These are phyloP conservation scores for Chaetorhynchus papuensis DNA, from an alignment of 2,113 vertebrate species.

Conservation along the genomic window DNA sequence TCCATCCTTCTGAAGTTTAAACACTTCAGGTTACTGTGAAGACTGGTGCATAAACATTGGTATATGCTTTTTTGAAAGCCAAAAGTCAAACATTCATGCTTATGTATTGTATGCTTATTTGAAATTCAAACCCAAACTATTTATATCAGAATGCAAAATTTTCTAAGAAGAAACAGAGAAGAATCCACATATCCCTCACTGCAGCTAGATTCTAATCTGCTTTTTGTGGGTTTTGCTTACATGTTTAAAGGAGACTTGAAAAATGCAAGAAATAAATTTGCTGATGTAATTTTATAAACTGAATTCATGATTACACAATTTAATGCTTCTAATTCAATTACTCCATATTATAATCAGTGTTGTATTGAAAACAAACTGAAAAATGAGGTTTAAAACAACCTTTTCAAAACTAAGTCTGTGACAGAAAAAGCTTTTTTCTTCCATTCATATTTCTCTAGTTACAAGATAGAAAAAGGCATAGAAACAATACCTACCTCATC, in stretches of 20 bases:
- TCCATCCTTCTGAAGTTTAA: conserved; percentile 21
- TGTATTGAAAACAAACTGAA: not conserved
- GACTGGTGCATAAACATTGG: conserved; percentile 29
- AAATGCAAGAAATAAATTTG: conserved; percentile 5
- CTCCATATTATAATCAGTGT: not conserved
- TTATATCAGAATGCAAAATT: conserved; percentile 3
- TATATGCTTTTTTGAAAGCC: conserved; percentile 12
- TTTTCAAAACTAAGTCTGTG: not conserved
- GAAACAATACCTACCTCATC: conserved; percentile 38
- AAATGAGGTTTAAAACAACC: not conserved
- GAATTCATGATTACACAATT: not conserved
- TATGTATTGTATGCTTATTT: not conserved
- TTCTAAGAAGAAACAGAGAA: not conserved
- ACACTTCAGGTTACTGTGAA: not conserved
- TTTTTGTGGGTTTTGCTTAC: not conserved
- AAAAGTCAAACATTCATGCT: conserved; percentile 21
- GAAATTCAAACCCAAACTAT: conserved; percentile 20
- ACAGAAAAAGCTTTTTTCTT: not conserved
- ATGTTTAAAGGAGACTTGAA: not conserved
- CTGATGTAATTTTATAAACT: not conserved
- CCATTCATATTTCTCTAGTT: not conserved
- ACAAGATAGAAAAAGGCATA: conserved; percentile 16
- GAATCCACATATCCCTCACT: not conserved
- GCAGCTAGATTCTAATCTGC: not conserved
- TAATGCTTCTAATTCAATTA: not conserved